These are phyloP conservation scores for Heliconius sara DNA, from an alignment of 2,888 invertebrate genomes.

Conservation along the genomic window DNA sequence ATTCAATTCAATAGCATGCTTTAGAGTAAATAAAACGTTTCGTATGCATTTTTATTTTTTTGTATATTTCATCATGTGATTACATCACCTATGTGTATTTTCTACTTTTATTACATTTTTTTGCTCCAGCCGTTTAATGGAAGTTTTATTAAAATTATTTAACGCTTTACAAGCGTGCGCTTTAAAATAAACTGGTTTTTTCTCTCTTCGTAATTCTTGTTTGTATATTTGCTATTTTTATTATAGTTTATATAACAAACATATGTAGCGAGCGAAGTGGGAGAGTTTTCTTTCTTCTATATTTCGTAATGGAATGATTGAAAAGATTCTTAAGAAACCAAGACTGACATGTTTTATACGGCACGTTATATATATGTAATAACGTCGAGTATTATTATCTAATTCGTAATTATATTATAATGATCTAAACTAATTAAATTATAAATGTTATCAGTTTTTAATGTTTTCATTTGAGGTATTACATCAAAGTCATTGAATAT, in stretches of 20 bases:
- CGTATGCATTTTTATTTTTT: conserved; percentile 1
- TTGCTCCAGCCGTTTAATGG: background rate
- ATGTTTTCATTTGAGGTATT: background rate
- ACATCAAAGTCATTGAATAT: conserved; percentile 6
- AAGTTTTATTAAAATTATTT: conserved; percentile 7
- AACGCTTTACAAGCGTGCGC: background rate
- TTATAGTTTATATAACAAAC: background rate
- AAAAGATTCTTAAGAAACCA: too few species aligned
- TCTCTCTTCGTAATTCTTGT: background rate
- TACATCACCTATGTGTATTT: background rate
- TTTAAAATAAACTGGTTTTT: background rate
- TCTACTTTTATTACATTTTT: background rate
- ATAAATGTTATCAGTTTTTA: background rate
- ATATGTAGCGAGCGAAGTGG: background rate
- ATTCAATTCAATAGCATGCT: conserved; percentile 1
- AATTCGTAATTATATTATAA: background rate
- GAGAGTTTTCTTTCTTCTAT: background rate
- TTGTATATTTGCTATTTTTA: background rate
- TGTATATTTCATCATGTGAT: conserved; percentile 6
- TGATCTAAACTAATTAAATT: background rate
- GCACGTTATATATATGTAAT: too few species aligned
- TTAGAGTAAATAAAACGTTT: background rate
- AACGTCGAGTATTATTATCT: background rate
- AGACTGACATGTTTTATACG: too few species aligned
- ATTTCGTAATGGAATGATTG: background rate